Conservation (phyloP, 92 coral and sea anemone species). For the Palythoa caribaeorum region DNA sequence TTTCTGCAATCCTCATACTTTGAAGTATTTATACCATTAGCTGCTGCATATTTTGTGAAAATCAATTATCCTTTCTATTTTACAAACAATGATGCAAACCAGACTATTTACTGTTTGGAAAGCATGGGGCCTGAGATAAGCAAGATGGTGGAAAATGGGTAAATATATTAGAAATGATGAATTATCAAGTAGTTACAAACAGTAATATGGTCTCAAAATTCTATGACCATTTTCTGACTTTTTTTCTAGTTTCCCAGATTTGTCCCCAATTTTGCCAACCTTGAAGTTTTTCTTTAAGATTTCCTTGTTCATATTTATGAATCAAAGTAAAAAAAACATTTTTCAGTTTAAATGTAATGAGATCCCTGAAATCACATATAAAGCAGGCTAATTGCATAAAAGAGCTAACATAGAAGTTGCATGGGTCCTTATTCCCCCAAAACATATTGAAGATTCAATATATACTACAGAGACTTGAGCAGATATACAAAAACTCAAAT, state of each 20-base stretch:
- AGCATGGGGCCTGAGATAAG: constrained; percentile 1
- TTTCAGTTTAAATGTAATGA: neutral
- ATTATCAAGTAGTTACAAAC: constrained; percentile 13
- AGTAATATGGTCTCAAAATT: constrained; percentile 1
- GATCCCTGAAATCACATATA: neutral
- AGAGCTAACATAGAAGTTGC: neutral
- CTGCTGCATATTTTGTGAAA: constrained; percentile 2
- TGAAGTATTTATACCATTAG: neutral
- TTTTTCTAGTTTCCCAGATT: constrained; percentile 5
- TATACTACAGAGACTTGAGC: neutral
- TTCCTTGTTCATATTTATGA: neutral
- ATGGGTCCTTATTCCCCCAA: neutral
- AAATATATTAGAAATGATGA: neutral
- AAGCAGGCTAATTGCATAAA: neutral
- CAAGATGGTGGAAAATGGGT: neutral
- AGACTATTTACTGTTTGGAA: neutral
- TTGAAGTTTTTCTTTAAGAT: neutral
- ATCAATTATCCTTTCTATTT: neutral
- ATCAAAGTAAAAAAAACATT: neutral
- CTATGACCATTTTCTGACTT: neutral
- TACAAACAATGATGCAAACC: neutral
- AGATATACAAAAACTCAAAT: neutral
- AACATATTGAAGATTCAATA: neutral
- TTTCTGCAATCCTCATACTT: neutral
- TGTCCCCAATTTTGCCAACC: neutral